These are phyloP conservation scores for Turritopsis rubra DNA, from an alignment of 30 jellyfish, hydroid and myxozoan genomes.

Conservation along the genomic window DNA sequence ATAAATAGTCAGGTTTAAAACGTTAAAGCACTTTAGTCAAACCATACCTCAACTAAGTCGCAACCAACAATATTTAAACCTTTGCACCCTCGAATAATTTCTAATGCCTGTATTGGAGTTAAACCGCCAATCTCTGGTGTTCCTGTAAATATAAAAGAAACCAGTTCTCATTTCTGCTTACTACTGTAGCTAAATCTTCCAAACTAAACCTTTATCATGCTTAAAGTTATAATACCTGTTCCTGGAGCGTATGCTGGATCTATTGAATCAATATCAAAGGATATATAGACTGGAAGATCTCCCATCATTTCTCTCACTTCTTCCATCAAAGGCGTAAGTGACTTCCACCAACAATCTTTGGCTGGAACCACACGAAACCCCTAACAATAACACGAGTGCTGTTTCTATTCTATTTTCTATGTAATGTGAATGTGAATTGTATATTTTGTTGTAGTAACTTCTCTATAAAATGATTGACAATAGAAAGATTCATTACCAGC, in stretches of 20 bases:
- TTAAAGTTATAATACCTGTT: constrained; percentile 41
- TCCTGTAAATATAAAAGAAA: constrained; percentile 28
- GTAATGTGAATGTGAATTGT: too few relatives aligned
- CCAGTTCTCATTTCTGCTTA: neutral
- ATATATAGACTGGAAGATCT: constrained; percentile 74
- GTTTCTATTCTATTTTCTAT: too few relatives aligned
- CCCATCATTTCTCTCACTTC: constrained; percentile 73
- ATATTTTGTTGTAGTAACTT: too few relatives aligned
- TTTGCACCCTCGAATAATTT: constrained; percentile 67
- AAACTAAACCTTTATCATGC: neutral
- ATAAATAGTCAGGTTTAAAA: too few relatives aligned
- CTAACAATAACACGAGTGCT: too few relatives aligned
- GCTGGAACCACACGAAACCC: constrained; percentile 70
- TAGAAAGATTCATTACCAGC: too few relatives aligned
- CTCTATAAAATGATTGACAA: too few relatives aligned
- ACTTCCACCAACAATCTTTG: constrained; percentile 64
- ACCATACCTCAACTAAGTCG: constrained; percentile 72
- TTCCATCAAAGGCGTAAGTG: constrained; percentile 67
- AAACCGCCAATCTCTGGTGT: constrained; percentile 91
- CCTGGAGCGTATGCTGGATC: constrained; percentile 89
- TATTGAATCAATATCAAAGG: constrained; percentile 73
- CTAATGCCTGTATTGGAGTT: constrained; percentile 74
- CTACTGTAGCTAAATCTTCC: too few relatives aligned
- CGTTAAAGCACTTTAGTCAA: neutral
- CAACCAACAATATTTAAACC: constrained; percentile 79